These are phyloP conservation scores for Schlechtendalia chinensis DNA, from an alignment of 1,140 invertebrate genomes.

Conservation along the genomic window DNA sequence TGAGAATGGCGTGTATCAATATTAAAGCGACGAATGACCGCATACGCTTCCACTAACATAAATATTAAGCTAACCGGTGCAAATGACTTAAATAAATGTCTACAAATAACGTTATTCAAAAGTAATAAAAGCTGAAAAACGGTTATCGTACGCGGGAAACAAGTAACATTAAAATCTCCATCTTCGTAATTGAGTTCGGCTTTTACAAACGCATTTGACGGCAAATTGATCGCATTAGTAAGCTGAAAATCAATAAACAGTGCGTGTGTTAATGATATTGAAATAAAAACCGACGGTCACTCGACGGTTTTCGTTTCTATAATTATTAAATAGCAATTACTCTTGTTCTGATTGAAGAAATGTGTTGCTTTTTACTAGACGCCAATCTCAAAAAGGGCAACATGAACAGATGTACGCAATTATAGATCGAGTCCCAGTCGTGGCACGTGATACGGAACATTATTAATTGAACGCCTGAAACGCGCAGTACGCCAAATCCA, in stretches of 20 bases:
- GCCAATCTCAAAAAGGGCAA: slow-evolving; percentile 18
- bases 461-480: neutral
- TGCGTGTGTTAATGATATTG: too few relatives aligned
- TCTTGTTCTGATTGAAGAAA: slow-evolving; percentile 17
- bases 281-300: neutral
- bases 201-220: neutral
- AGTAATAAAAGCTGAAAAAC: too few relatives aligned
- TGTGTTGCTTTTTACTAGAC: neutral
- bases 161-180: neutral
- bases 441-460: neutral
- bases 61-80: too few relatives aligned
- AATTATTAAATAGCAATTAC: neutral
- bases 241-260: neutral
- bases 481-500: neutral
- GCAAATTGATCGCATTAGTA: neutral
- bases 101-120: too few relatives aligned
- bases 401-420: slow-evolving; percentile 13
- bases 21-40: too few relatives aligned
- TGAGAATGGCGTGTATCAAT: too few relatives aligned
- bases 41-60: too few relatives aligned
- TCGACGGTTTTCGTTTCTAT: too few relatives aligned
- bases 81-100: too few relatives aligned
- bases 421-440: neutral
- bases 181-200: neutral
- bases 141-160: neutral